A percentile compares a stretch with the other conserved stretches of the same genome.
Evolutionary conservation across 1,140 invertebrate species (phyloP).

Genomic region (Galleria mellonella): DNA sequence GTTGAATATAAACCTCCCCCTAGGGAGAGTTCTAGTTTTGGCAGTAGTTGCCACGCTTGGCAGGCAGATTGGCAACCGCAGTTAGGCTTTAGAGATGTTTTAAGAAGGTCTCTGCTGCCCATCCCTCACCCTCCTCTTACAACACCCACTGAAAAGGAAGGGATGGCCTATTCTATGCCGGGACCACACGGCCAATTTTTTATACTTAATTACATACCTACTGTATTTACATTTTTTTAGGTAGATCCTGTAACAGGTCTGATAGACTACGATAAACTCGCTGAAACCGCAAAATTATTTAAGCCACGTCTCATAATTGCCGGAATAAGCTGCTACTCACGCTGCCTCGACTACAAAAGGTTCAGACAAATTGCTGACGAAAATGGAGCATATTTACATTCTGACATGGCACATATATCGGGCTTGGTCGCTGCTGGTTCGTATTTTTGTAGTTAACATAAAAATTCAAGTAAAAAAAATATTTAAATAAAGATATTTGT

Average conservation of each 20-base stretch:
- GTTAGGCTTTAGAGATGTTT: no score
- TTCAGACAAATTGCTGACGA: slow-evolving; percentile 93
- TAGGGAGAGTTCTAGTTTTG: no score
- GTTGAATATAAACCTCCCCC: no score
- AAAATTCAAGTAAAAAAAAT: no score
- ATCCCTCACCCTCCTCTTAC: no score
- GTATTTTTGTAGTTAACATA: neutral
- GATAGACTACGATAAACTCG: slow-evolving; percentile 95
- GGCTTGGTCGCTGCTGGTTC: slow-evolving; percentile 90
- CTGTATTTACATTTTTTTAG: slow-evolving; percentile 35
- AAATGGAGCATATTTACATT: slow-evolving; percentile 90
- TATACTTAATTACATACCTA: neutral
- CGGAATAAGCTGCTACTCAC: slow-evolving; percentile 91
- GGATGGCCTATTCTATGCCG: no score
- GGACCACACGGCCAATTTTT: no score
- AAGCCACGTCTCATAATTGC: slow-evolving; percentile 96
- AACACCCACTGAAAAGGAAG: no score
- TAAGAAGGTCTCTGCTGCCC: no score
- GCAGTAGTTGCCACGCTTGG: no score
- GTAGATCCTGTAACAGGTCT: slow-evolving; percentile 88
- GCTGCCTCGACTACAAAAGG: slow-evolving; percentile 89
- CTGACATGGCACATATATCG: slow-evolving; percentile 97
- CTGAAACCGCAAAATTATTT: slow-evolving; percentile 89
- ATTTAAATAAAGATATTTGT: no score
- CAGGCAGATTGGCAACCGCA: no score